These are phyloP conservation scores for Linyphia triangularis DNA, from an alignment of 2,888 invertebrate genomes.

Conservation along the genomic window DNA sequence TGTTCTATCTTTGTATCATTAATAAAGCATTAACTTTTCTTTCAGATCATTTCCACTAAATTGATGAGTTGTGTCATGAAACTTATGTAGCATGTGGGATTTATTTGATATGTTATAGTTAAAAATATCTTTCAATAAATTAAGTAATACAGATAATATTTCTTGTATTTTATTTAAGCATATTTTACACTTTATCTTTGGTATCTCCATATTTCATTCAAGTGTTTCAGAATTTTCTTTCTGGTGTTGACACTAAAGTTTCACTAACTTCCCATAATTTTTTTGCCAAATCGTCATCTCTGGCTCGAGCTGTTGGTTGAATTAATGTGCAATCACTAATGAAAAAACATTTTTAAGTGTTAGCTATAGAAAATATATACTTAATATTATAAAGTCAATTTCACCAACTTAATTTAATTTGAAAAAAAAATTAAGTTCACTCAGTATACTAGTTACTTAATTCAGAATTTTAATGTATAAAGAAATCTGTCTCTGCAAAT, in stretches of 20 bases:
- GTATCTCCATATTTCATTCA: background rate
- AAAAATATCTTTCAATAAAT: background rate
- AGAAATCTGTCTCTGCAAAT: background rate
- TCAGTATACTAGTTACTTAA: background rate
- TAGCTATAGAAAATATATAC: background rate
- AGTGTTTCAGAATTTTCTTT: background rate
- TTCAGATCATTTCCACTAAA: background rate
- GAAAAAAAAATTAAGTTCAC: too few relatives aligned
- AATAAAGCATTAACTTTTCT: background rate
- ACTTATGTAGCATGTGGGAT: background rate
- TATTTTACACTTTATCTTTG: background rate
- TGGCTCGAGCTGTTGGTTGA: constrained; percentile 36
- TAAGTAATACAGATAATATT: background rate
- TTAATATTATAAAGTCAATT: background rate
- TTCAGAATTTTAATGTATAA: background rate
- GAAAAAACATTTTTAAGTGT: constrained; percentile 3
- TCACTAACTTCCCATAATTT: constrained; percentile 60
- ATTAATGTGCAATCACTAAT: constrained; percentile 57
- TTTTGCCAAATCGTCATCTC: constrained; percentile 50
- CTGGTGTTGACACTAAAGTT: constrained; percentile 11
- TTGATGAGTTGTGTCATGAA: background rate
- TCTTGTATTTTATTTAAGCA: background rate
- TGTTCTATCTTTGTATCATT: background rate
- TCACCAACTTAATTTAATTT: background rate
- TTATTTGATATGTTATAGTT: background rate